A percentile compares a stretch with the other conserved stretches of the same genome.
Evolutionary conservation across 2,797 vertebrate genomes (phyloP).

Genomic region (Tauraco hartlaubi): DNA sequence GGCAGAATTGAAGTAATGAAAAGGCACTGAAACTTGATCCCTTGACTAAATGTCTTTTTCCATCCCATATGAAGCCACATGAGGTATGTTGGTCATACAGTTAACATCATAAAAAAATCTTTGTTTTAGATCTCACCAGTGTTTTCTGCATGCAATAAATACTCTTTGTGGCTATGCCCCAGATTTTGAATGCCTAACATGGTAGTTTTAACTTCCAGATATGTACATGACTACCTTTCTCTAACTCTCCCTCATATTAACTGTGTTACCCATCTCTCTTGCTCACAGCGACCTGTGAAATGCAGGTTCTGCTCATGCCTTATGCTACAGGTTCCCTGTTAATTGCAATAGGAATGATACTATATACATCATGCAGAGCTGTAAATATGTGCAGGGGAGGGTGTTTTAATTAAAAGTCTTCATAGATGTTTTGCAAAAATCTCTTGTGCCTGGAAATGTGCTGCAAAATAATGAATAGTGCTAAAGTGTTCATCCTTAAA

Average conservation of each 20-base stretch:
- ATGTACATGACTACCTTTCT: not conserved
- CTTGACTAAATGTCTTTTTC: not conserved
- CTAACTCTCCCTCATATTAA: not conserved
- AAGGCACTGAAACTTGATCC: not conserved
- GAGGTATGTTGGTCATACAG: not conserved
- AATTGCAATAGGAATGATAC: not conserved
- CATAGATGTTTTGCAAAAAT: not conserved
- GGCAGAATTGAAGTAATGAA: not conserved
- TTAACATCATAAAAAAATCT: not conserved
- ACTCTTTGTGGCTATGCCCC: not conserved
- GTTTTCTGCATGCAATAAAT: not conserved
- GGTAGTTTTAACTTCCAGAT: not conserved
- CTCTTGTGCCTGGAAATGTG: not conserved
- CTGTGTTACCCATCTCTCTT: not conserved
- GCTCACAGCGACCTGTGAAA: not conserved
- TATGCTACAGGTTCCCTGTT: not conserved
- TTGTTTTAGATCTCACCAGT: not conserved
- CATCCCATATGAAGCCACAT: not conserved
- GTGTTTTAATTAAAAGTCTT: not conserved
- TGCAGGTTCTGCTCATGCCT: not conserved
- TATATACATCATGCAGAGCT: not conserved
- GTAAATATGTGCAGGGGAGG: not conserved
- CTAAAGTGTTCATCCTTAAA: not conserved
- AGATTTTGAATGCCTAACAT: not conserved
- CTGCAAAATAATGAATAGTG: not conserved